Conservation (phyloP, 2,888 invertebrate genomes). For the Amiota minor region DNA sequence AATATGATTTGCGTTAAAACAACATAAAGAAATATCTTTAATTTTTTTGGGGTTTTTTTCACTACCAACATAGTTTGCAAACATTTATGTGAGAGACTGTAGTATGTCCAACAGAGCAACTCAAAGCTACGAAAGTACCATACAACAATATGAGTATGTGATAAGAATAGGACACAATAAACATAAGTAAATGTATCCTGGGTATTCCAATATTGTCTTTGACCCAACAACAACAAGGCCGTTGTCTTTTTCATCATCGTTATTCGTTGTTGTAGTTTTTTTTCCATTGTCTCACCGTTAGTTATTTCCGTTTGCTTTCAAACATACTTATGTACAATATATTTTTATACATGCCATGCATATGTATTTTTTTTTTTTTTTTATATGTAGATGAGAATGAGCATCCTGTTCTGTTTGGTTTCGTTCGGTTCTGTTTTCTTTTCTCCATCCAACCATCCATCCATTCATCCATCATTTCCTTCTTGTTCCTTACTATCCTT, state of each 20-base stretch:
- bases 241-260: too few relatives aligned
- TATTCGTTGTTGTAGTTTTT: neutral
- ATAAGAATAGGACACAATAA: neutral
- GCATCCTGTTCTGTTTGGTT: neutral
- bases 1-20: too few relatives aligned
- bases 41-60: too few relatives aligned
- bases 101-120: too few relatives aligned
- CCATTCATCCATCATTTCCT: too few relatives aligned
- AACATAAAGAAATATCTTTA: too few relatives aligned
- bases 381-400: neutral
- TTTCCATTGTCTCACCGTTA: neutral
- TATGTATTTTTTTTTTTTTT: neutral
- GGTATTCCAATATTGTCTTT: slow-evolving; percentile 13
- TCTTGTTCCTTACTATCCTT: neutral
- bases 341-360: neutral
- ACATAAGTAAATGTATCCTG: slow-evolving; percentile 22
- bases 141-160: too few relatives aligned
- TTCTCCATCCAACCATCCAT: neutral
- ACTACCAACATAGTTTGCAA: too few relatives aligned
- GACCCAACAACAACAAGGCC: slow-evolving; percentile 6
- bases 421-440: neutral
- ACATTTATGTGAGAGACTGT: too few relatives aligned
- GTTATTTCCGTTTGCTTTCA: neutral
- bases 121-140: too few relatives aligned
- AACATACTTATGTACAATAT: neutral